Conservation (phyloP, 2,797 vertebrate species). For the Zenarchopterus dispar region DNA sequence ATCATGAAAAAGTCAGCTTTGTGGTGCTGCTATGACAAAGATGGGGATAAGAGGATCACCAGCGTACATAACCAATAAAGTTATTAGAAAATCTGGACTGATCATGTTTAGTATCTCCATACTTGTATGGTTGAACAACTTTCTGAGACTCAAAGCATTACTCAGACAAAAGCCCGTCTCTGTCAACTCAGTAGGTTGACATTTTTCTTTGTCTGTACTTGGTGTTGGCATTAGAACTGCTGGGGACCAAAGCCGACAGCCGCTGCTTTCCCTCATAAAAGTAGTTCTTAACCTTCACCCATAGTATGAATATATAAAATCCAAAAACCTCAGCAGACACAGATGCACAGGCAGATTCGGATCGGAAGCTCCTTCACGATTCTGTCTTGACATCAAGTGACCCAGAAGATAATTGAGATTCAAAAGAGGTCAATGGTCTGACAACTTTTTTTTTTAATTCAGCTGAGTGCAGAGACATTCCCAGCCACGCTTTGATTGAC, state of each 20-base stretch:
- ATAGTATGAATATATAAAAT: constrained; percentile 11
- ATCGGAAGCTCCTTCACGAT: constrained; percentile 18
- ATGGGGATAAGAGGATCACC: too few species aligned
- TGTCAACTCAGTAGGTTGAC: too few species aligned
- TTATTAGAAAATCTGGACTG: too few species aligned
- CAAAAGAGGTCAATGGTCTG: constrained; percentile 9
- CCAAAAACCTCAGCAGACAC: not conserved
- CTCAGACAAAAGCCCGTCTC: too few species aligned
- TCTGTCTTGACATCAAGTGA: constrained; percentile 18
- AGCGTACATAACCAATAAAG: too few species aligned
- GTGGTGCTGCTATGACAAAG: too few species aligned
- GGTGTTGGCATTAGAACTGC: not conserved
- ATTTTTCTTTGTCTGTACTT: not conserved
- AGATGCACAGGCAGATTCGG: constrained; percentile 2
- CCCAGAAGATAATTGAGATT: constrained; percentile 22
- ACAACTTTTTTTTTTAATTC: constrained; percentile 19
- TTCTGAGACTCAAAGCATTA: too few species aligned
- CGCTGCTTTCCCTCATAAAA: not conserved
- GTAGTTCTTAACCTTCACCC: constrained; percentile 4
- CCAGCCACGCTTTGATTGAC: constrained; percentile 11
- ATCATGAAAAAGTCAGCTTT: too few species aligned
- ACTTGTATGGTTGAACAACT: too few species aligned
- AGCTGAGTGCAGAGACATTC: constrained; percentile 13
- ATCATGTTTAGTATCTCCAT: too few species aligned
- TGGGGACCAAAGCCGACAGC: constrained; percentile 5